Evolutionary conservation across 2,113 vertebrate species (phyloP).

Genomic region (Ictalurus punctatus): DNA sequence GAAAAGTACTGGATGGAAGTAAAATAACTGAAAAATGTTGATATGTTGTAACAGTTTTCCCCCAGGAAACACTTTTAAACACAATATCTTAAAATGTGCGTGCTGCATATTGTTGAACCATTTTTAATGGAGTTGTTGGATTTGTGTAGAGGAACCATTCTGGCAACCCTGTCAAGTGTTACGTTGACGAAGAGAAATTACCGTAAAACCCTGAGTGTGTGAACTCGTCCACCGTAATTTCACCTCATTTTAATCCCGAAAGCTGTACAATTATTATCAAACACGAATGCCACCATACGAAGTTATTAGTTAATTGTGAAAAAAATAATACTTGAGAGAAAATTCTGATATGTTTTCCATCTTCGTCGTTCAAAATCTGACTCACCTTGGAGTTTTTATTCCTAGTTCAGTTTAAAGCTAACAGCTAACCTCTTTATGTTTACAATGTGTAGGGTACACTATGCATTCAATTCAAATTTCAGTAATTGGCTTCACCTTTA

Average conservation of each 20-base stretch:
- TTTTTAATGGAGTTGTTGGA: too few relatives aligned
- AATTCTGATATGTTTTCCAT: neutral
- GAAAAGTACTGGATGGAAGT: neutral
- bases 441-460: neutral
- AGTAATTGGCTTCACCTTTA: neutral
- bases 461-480: neutral
- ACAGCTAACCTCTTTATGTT: neutral
- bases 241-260: neutral
- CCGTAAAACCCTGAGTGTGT: slow-evolving; percentile 11
- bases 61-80: too few relatives aligned
- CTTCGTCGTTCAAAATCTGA: neutral
- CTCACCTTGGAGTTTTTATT: neutral
- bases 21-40: neutral
- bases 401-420: neutral
- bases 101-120: neutral
- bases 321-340: neutral
- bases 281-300: neutral
- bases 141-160: neutral
- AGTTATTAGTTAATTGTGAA: neutral
- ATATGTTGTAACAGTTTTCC: too few relatives aligned
- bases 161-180: slow-evolving; percentile 17
- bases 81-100: too few relatives aligned
- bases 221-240: neutral
- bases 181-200: neutral
- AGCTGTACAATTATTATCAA: neutral